Percentiles rank a stretch among this genome's conserved stretches.
These are phyloP conservation scores for Bovichtus variegatus DNA, from an alignment of 2,797 vertebrate genomes.

Conservation along the genomic window DNA sequence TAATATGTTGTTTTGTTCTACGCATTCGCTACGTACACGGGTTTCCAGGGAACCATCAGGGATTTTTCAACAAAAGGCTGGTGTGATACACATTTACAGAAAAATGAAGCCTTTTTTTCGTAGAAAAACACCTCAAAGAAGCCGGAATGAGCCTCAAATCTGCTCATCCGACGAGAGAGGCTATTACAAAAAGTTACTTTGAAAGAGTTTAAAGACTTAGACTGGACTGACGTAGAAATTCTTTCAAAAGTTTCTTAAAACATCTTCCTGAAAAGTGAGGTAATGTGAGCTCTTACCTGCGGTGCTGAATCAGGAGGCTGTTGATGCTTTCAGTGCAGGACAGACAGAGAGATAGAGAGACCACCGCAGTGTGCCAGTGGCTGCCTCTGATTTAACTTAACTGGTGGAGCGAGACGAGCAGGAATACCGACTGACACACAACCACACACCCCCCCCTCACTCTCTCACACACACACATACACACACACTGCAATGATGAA, in stretches of 20 bases:
- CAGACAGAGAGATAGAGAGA: constrained; percentile 58
- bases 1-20: not conserved
- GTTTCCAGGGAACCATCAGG: not conserved
- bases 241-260: too few species aligned
- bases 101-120: not conserved
- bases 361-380: constrained; percentile 69
- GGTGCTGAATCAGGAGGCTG: constrained; percentile 53
- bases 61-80: not conserved
- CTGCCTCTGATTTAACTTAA: constrained; percentile 80
- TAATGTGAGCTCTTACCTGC: constrained; percentile 72
- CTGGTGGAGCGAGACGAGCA: constrained; percentile 77
- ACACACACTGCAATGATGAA: constrained; percentile 65
- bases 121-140: not conserved
- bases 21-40: not conserved
- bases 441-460: constrained; percentile 72
- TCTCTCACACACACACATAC: constrained; percentile 37
- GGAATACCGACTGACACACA: constrained; percentile 81
- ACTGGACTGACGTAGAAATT: too few species aligned
- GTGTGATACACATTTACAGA: constrained; percentile 9
- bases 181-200: not conserved
- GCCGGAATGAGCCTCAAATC: not conserved
- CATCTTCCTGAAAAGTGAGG: constrained; percentile 15
- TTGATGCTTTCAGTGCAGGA: constrained; percentile 62
- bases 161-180: not conserved
- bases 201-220: not conserved